Base-by-base conservation (phyloP, 2,797 vertebrate genomes). In the Carcharodon carcharias region DNA sequence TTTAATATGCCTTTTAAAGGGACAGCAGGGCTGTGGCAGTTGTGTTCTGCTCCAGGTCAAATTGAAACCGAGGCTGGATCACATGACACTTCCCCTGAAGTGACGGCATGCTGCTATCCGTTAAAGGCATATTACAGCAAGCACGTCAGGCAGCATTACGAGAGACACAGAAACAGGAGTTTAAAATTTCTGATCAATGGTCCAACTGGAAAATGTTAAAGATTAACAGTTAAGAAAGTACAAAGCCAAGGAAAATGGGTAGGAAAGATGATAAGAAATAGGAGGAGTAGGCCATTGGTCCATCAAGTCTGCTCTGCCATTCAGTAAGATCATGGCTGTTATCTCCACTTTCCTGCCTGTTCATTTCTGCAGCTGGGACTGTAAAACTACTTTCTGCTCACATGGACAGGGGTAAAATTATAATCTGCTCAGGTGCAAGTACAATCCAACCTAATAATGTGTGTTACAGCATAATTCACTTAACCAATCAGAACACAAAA, bases 321-420 rank as follows among this genome's bases (percentile, higher is more conserved):
- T 67, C 16, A 67, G 3, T 18, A 67, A 67, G 21, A 23, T 18
- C 14, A 67, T 21, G 23, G 14, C 21, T 50, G 45, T 50, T 50
- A 50, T 50, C 45, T 50, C 45, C 45, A 50, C 45, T 50, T 50
- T 50, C 45, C 45, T 50, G 45, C 45, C 50, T 45, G 45, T 54
- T 54, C 85, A 87, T 87, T 54, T 87, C 89, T 63, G 89, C 35
- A 92, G 89, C 28, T 65, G 58, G 89, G 35, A 92, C 58, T 92
- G 58, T 69, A 50, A 28, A 94, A 12, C 69, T 18, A 95, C 21
- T 50, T 26, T 18, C 21, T 26, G 63, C n/a, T 7, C 65, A 45
- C 2, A 18, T 61, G 88, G 65, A 69, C 21, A 23, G 2, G 4
- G 50, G 63, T n/a, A 65, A 40, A 67, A 40, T 40, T 4, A 21